Evolutionary conservation across 1,140 invertebrate species (phyloP), one percentile per base, ranked within the genome.

Genomic region (Ostrea edulis): DNA sequence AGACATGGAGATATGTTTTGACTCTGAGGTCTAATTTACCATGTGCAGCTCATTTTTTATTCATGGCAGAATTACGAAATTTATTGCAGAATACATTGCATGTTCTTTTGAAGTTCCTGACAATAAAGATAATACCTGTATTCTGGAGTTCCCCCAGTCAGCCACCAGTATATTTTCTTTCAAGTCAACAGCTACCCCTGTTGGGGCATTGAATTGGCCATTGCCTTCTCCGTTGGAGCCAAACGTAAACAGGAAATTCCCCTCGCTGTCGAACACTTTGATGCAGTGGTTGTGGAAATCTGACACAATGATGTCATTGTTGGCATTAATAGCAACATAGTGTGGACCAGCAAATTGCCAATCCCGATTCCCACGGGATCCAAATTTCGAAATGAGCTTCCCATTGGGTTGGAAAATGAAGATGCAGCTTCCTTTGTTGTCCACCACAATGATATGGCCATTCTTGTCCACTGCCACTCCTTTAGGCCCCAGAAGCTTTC

Each of bases 201-300:
- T 96, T 1, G 96, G 96, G n/a, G 96, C 96, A 92, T 96, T 96
- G 91, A 96, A 96, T 92, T 96, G 96, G 3, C 96, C 96, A 91
- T 96, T 96, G 0, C 96, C 96, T 87, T 96, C 95, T 17, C 95
- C 95, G 89, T 94, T 94, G 22, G 94, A 94, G 55, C 95, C 95
- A 90, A 95, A 95, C 93, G 93, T 89, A 89, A 94, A 93, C 85
- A 93, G 90, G 89, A 94, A 95, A 51, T 91, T 93, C 8, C 93
- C 95, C 88, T 95, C 93, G 82, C 86, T 90, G 88, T 94, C 92
- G 90, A 95, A 95, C 92, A 94, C 95, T 93, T 96, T 96, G 65
- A 96, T 94, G 91, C 95, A 96, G 92, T 96, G 96, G 91, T 96
- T 96, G 92, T 96, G 96, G 92, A 96, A 96, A 90, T 96, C 96